Base-by-base conservation (phyloP, 1,140 invertebrate species). In the Drosophila hydei region DNA sequence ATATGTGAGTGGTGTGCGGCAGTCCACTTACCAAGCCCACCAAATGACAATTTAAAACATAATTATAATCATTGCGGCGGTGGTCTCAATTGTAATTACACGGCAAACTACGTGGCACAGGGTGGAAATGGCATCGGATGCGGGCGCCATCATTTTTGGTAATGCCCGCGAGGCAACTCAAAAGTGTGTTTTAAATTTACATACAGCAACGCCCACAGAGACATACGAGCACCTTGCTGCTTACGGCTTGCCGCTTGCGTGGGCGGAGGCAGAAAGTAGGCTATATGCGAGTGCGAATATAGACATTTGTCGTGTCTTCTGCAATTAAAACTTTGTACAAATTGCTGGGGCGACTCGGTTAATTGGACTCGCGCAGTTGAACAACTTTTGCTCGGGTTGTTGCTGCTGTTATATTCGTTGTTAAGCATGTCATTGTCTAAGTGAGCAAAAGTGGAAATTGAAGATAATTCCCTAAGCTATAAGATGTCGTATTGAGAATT, bases 321-420 rank as follows among this genome's bases (percentile, higher is more conserved):
- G 88, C 81, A 87, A 87, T 87, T 87, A 88, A 87, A 87, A 87
- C 62, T 87, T 87, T 87, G 70, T 72, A 78, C 83, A 88, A 88
- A 77, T 85, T 85, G 81, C 77, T 12, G 61, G 64, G 68, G 79
- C 64, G 76, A 60, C 67, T 73, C 73, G 74, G 73, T 87, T 80
- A 85, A 85, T 85, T 85, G 79, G 63, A 65, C 38, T 42, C 56
- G 36, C 33, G 63, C 62, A 59, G 19, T 16, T 56, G 21, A 40
- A 33, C 65, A 83, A 63, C 56, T 67, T 68, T 72, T 38, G 45
- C 40, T 19, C 16, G 12, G 56, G 23, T 45, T 42, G 19, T 21
- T 23, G 11, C 52, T 67, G 27, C 11, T 33, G 30, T 33, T 11
- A 33, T 33, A 33, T 33, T 36, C 60, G 65, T 50, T 27, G 56